Base-by-base conservation (phyloP, 2,113 vertebrate species). In the Barbus barbus region DNA sequence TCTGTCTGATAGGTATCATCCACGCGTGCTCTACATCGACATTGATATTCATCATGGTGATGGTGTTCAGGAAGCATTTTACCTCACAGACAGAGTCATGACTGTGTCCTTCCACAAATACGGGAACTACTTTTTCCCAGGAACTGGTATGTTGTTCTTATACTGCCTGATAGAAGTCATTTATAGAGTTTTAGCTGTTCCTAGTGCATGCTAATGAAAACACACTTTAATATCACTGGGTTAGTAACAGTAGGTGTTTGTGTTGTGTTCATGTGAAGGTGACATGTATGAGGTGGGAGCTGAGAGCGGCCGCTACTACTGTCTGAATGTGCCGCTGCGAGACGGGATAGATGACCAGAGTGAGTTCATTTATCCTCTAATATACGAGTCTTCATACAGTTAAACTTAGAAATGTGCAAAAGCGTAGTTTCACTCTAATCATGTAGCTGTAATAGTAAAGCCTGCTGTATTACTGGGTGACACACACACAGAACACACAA, bases 81-180 rank as follows among this genome's bases (percentile, higher is more conserved):
- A 99, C 92, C 92, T 99, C 89, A 99, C 98, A 0, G 98, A 99
- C 91, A 93, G 98, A 1, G 98, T 99, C 90, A 99, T 99, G 98
- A 99, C 98, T 0, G 98, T 99, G 73, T 99, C 98, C n/a, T 99
- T 99, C 89, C 98, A 99, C 92, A 99, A 99, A 91, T 99, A 99
- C 0, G 98, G 98, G 41, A 99, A 99, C 93, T 99, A 99, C 85
- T 99, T 99, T 90, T 99, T 99, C 33, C 98, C 98, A 56, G 98
- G 98, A 36, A 99, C 98, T 90, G 98, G 98, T 99, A 58, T 46
- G 87, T 63, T 3, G 9, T 5, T 20, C 18, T 28, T 28, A 9
- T 22, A 18, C 24, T 11, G 14, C 26, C 0, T 5, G 13, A 6
- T 22, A 46, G 11, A 28, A 20, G 26, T 5, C 33, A n/a, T n/a